These are phyloP conservation scores for Falco rusticolus DNA, from an alignment of 2,797 vertebrate species.

Conservation along the genomic window DNA sequence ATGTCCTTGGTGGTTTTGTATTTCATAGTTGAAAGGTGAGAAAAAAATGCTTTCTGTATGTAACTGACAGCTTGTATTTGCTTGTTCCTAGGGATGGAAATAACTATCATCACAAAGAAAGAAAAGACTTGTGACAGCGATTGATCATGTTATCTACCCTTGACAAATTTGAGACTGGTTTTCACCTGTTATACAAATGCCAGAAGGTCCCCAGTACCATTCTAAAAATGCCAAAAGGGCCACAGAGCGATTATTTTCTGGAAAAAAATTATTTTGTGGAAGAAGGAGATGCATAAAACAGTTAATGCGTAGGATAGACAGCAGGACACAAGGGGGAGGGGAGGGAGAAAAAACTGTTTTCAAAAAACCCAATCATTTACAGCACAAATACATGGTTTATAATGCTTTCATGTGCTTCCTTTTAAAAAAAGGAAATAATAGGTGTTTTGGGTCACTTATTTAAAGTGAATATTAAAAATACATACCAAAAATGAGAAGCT, in stretches of 20 bases:
- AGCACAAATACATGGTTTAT: background rate
- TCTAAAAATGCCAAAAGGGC: background rate
- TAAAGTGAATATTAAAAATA: background rate
- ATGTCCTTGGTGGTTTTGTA: background rate
- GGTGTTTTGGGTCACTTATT: background rate
- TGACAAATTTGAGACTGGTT: slow-evolving; percentile 9
- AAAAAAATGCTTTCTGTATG: background rate
- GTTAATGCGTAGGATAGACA: background rate
- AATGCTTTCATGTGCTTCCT: background rate
- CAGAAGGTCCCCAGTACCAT: background rate
- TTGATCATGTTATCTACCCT: slow-evolving; percentile 1
- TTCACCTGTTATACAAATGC: slow-evolving; percentile 1
- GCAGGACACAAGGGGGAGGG: background rate
- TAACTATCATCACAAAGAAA: background rate
- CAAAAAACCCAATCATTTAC: background rate
- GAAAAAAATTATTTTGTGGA: background rate
- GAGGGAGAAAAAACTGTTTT: background rate
- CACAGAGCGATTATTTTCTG: background rate
- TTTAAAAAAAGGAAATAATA: background rate
- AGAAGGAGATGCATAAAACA: background rate
- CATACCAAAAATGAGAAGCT: background rate
- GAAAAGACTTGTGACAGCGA: background rate
- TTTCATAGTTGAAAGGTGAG: background rate
- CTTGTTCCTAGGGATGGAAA: background rate
- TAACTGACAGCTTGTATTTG: background rate